Evolutionary conservation across 1,140 invertebrate species (phyloP).

Genomic region (Drosophila lacteicornis): DNA sequence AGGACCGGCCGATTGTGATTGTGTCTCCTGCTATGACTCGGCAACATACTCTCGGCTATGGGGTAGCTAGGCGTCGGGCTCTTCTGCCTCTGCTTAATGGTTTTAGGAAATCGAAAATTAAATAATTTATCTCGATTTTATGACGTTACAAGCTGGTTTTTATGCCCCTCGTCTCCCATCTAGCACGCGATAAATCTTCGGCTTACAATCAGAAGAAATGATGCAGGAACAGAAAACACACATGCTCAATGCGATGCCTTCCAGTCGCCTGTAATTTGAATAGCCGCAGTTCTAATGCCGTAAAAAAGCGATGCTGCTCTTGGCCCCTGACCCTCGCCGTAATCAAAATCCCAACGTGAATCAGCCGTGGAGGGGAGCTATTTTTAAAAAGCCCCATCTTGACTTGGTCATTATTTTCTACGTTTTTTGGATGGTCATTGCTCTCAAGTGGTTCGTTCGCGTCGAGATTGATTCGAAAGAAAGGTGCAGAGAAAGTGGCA

Average conservation of each 20-base stretch:
- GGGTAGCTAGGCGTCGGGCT: conserved; percentile 65
- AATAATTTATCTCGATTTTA: conserved; percentile 83
- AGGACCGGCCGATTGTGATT: conserved; percentile 42
- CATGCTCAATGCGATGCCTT: conserved; percentile 43
- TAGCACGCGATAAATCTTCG: conserved; percentile 74
- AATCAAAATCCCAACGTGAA: conserved; percentile 57
- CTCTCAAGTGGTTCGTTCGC: conserved; percentile 60
- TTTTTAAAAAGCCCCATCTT: conserved; percentile 54
- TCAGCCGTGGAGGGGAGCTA: conserved; percentile 44
- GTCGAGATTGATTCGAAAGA: conserved; percentile 58
- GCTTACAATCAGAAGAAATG: conserved; percentile 71
- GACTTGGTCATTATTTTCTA: conserved; percentile 45
- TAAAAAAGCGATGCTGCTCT: conserved; percentile 44
- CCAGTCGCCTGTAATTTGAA: conserved; percentile 62
- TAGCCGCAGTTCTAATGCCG: conserved; percentile 63
- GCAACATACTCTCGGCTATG: conserved; percentile 58
- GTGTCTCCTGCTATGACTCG: conserved; percentile 60
- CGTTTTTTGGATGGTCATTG: conserved; percentile 65
- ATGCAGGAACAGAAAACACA: conserved; percentile 39
- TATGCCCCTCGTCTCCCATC: conserved; percentile 28
- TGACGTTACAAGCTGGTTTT: conserved; percentile 81
- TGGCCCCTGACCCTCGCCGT: conserved; percentile 41
- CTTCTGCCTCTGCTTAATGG: conserved; percentile 74
- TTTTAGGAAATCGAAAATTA: conserved; percentile 84
- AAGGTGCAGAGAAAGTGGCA: conserved; percentile 74